Percentiles rank a stretch among this genome's conserved stretches.
Conservation (phyloP, 2,888 invertebrate genomes). For the Psylliodes chrysocephalus region DNA sequence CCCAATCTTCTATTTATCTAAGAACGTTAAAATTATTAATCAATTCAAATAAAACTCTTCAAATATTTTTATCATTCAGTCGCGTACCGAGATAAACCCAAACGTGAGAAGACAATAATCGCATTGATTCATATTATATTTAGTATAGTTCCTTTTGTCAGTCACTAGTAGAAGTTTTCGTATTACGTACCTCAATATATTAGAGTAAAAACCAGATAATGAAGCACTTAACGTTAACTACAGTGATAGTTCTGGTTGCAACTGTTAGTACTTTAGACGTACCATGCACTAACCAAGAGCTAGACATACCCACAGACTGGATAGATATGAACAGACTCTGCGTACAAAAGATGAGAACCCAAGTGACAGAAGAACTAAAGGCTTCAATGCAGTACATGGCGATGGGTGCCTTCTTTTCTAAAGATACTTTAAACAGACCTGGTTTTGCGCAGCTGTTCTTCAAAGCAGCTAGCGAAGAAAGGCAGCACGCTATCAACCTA, state of each 20-base stretch:
- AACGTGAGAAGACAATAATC: background rate
- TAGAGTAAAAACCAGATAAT: background rate
- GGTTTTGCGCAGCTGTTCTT: conserved; percentile 91
- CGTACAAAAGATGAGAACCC: conserved; percentile 71
- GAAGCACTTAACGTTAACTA: background rate
- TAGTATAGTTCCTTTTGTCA: background rate
- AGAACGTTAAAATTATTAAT: background rate
- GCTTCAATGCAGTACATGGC: conserved; percentile 86
- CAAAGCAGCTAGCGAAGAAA: conserved; percentile 85
- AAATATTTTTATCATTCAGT: background rate
- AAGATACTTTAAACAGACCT: conserved; percentile 81
- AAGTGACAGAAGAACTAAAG: conserved; percentile 81
- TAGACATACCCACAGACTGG: conserved; percentile 72
- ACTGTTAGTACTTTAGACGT: background rate
- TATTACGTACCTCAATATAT: background rate
- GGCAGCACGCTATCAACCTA: conserved; percentile 87
- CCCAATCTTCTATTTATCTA: background rate
- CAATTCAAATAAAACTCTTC: background rate
- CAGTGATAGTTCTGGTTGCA: background rate
- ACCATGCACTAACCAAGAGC: conserved; percentile 58
- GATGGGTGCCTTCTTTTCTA: conserved; percentile 87
- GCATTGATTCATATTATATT: no score
- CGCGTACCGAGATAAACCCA: background rate
- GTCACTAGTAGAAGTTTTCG: background rate
- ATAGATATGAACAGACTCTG: conserved; percentile 75